Evolutionary conservation across 2,888 invertebrate genomes (phyloP), one percentile per base, ranked within the genome.

Genomic region (Marronus borbonicus): DNA sequence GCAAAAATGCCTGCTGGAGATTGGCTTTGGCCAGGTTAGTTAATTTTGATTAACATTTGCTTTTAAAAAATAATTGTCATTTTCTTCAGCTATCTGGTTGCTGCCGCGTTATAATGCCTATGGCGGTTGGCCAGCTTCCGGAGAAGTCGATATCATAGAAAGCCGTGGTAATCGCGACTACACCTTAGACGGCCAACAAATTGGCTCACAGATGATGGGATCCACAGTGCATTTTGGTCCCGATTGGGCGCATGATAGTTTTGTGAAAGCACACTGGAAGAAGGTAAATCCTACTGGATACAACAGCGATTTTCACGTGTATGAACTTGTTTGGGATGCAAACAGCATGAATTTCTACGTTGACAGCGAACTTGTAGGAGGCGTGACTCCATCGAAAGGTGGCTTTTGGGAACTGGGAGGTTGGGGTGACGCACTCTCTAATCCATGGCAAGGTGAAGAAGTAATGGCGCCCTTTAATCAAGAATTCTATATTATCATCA

Each of bases 1-100:
- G 94, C 94, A 1, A 93, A 92, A 86, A 88, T 93, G 89, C 94
- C 94, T 1, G 89, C 90, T 52, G 94, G 94, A 20, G 94, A 94
- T 86, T 94, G 94, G 94, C 85, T 94, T 5, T 94, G 93, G 91
- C 91, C 91, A 82, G 87, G 87, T 86, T 52, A 24, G 76, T 68
- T 58, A 64, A 17, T 36, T 65, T 75, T 1, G 36, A 50, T 52
- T 44, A n/a, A 10, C 50, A 2, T 12, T 28, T 14, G 12, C 14
- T 62, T 3, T 62, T 2, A 12, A 62, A 14, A 31, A 14, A 3
- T n/a, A 12, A 62, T 62, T 62, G 5, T 8, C 5, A 28, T 20
- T 36, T 36, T 5, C 5, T 36, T 36, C 12, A 93, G 93, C 94
- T 44, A 91, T 94, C 81, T 94, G 94, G 94, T 85, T 94, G 87